Evolutionary conservation across 2,113 vertebrate genomes (phyloP).

Genomic region (Apus apus): DNA sequence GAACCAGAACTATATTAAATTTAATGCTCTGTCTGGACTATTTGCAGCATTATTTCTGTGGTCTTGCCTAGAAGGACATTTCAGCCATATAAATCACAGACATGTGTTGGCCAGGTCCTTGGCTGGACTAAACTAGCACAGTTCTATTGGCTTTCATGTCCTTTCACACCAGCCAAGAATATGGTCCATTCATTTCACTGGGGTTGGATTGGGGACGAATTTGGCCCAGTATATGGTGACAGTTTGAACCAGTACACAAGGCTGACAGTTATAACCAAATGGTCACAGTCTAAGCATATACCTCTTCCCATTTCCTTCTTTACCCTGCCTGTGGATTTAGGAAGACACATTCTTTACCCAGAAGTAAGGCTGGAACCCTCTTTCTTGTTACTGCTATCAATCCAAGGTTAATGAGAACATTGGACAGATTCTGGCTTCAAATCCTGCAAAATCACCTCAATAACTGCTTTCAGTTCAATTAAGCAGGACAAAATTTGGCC

Average conservation of each 20-base stretch:
- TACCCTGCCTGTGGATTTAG: slow-evolving; percentile 35
- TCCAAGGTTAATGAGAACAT: not conserved
- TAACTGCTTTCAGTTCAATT: not conserved
- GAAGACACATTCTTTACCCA: not conserved
- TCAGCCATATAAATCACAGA: not conserved
- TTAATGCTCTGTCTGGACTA: not conserved
- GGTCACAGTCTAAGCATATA: slow-evolving; percentile 18
- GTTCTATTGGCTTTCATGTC: not conserved
- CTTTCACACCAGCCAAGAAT: slow-evolving; percentile 6
- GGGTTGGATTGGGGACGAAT: not conserved
- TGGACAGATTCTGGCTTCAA: not conserved
- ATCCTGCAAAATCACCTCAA: not conserved
- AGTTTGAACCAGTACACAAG: not conserved
- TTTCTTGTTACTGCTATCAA: not conserved
- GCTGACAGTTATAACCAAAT: not conserved
- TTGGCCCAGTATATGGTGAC: not conserved
- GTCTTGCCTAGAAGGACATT: slow-evolving; percentile 40
- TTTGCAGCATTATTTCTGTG: slow-evolving; percentile 37
- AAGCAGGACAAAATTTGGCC: not conserved
- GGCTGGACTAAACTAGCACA: not conserved
- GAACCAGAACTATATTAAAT: not conserved
- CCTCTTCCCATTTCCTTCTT: slow-evolving; percentile 44
- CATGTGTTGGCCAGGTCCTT: not conserved
- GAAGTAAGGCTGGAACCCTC: not conserved
- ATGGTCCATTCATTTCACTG: slow-evolving; percentile 52